phyloP scores from a whole-genome alignment of 2,113 vertebrate species.

The Heterotilapia buettikoferi region DNA sequence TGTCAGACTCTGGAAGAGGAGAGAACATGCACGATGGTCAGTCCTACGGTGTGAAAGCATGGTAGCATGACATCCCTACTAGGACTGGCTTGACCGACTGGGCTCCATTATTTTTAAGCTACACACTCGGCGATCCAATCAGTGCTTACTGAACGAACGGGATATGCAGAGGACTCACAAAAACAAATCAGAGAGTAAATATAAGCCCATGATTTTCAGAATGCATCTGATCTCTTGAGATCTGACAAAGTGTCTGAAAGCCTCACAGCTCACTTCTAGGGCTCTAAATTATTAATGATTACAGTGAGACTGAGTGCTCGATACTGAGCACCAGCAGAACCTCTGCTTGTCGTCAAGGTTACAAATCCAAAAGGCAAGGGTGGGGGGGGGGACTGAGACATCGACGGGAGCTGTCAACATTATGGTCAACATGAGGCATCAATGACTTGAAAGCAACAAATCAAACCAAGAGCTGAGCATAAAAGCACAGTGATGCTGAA shows the following conservation, averaged over 20 bases:
- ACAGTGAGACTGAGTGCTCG: slow-evolving; percentile 65
- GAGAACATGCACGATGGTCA: slow-evolving; percentile 76
- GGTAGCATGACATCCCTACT: slow-evolving; percentile 28
- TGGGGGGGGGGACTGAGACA: not conserved
- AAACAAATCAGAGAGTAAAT: slow-evolving; percentile 26
- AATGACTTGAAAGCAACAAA: slow-evolving; percentile 58
- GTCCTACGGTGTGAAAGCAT: slow-evolving; percentile 52
- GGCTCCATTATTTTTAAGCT: not conserved
- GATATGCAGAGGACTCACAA: not conserved
- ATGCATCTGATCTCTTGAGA: slow-evolving; percentile 54
- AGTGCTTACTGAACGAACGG: not conserved
- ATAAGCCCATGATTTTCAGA: slow-evolving; percentile 25
- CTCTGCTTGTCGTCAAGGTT: slow-evolving; percentile 75
- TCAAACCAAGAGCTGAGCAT: slow-evolving; percentile 55
- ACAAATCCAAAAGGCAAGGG: slow-evolving; percentile 66
- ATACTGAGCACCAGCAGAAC: slow-evolving; percentile 61
- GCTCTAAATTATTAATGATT: slow-evolving; percentile 77
- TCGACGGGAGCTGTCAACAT: slow-evolving; percentile 34
- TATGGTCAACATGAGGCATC: slow-evolving; percentile 58
- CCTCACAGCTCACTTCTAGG: slow-evolving; percentile 67
- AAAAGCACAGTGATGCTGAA: slow-evolving; percentile 58
- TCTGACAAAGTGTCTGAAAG: slow-evolving; percentile 64
- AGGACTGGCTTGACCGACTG: slow-evolving; percentile 1
- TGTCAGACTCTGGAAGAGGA: slow-evolving; percentile 94
- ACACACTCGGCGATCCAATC: not conserved